These are phyloP conservation scores for Drosophila formosana DNA, from an alignment of 2,888 invertebrate species.

Conservation along the genomic window DNA sequence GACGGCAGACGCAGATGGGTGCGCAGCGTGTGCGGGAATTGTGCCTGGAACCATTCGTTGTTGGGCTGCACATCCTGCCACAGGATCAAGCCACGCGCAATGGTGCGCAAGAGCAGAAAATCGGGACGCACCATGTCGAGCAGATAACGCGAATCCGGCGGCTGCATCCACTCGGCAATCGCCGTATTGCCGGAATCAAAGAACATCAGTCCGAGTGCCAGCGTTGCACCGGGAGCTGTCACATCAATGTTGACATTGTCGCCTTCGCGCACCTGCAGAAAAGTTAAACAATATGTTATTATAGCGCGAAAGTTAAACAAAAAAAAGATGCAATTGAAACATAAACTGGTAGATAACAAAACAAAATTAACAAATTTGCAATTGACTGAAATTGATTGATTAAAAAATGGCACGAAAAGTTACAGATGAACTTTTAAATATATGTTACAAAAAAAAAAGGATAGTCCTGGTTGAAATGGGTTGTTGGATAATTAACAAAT, in stretches of 20 bases:
- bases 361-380: too few species aligned
- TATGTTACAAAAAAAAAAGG: too few species aligned
- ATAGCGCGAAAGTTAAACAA: too few species aligned
- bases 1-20: slow-evolving; percentile 74
- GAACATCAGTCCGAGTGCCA: slow-evolving; percentile 97
- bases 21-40: slow-evolving; percentile 91
- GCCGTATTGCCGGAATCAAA: slow-evolving; percentile 93
- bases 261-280: slow-evolving; percentile 91
- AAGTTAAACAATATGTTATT: background rate
- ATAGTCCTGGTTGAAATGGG: too few species aligned
- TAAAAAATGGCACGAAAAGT: too few species aligned
- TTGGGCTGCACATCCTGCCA: slow-evolving; percentile 95
- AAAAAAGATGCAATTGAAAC: too few species aligned
- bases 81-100: slow-evolving; percentile 93
- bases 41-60: slow-evolving; percentile 92
- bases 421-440: too few species aligned
- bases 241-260: slow-evolving; percentile 97
- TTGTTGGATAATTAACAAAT: too few species aligned
- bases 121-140: slow-evolving; percentile 97
- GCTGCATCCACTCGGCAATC: slow-evolving; percentile 95
- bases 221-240: slow-evolving; percentile 97
- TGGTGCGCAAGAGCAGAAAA: slow-evolving; percentile 92
- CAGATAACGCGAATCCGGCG: slow-evolving; percentile 95
- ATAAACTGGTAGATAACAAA: too few species aligned
- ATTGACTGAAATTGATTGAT: too few species aligned